Evolutionary conservation across 2,113 vertebrate species (phyloP).

Genomic region (Tricholaema leucomelas): DNA sequence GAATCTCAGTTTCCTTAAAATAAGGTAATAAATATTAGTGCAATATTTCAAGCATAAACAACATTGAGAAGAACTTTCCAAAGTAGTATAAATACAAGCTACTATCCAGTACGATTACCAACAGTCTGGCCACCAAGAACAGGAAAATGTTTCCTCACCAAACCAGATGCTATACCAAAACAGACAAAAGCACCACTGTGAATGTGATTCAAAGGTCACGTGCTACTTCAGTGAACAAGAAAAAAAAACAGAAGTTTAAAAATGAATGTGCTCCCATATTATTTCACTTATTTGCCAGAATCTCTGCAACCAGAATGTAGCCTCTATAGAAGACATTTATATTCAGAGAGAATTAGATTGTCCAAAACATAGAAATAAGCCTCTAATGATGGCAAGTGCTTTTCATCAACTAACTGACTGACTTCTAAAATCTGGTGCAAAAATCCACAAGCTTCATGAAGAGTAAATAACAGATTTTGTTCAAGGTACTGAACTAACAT

Average conservation of each 20-base stretch:
- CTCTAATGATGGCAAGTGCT: neutral
- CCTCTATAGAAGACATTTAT: neutral
- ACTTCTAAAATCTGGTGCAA: neutral
- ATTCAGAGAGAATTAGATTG: neutral
- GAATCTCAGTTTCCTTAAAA: conserved; percentile 1
- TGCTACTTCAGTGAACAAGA: conserved; percentile 20
- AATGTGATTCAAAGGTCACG: conserved; percentile 21
- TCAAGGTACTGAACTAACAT: neutral
- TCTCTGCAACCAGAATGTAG: conserved; percentile 8
- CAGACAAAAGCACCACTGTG: conserved; percentile 31
- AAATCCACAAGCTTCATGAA: neutral
- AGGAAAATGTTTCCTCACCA: conserved; percentile 21
- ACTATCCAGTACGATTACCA: neutral
- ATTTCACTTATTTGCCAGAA: conserved; percentile 31
- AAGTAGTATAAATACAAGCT: conserved; percentile 18
- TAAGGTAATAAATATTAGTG: conserved; percentile 18
- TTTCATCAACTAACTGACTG: neutral
- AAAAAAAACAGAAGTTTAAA: neutral
- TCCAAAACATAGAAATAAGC: neutral
- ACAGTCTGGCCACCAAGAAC: neutral
- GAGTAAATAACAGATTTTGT: neutral
- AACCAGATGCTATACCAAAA: conserved; percentile 51
- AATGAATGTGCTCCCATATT: neutral
- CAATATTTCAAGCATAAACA: neutral
- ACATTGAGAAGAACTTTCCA: neutral